Percentiles rank a stretch among this genome's conserved stretches.
phyloP scores from a whole-genome alignment of 1,140 invertebrate species.

The Tetragonula clypearis region DNA sequence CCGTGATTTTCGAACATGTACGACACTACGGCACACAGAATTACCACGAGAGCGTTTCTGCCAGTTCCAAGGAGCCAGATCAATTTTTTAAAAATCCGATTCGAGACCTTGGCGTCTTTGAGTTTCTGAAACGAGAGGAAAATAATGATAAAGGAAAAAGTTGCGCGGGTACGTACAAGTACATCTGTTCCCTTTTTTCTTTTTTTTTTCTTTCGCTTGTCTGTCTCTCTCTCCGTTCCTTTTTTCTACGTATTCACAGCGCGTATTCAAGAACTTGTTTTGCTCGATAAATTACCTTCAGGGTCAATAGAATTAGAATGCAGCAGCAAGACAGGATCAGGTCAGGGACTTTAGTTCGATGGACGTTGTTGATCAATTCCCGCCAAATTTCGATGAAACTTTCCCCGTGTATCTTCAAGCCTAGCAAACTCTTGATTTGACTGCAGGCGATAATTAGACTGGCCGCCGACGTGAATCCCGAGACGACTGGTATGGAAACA shows the following conservation, averaged over 20 bases:
- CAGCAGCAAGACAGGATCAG: conserved; percentile 85
- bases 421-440: conserved; percentile 89
- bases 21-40: conserved; percentile 85
- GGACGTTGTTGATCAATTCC: conserved; percentile 82
- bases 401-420: conserved; percentile 85
- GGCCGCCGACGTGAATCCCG: conserved; percentile 93
- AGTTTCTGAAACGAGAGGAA: conserved; percentile 53
- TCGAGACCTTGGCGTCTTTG: conserved; percentile 81
- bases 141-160: background rate
- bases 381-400: conserved; percentile 84
- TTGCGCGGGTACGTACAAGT: background rate
- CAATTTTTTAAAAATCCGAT: conserved; percentile 80
- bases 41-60: conserved; percentile 90
- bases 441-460: conserved; percentile 92
- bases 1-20: conserved; percentile 78
- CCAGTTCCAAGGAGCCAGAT: conserved; percentile 87
- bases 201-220: too few relatives aligned
- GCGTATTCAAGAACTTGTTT: background rate
- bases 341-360: conserved; percentile 83
- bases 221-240: background rate
- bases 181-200: background rate
- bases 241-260: background rate
- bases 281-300: conserved; percentile 82
- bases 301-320: conserved; percentile 83
- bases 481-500: conserved; percentile 92